Conservation (phyloP, 2,797 vertebrate genomes). For the Alectoris magna region DNA sequence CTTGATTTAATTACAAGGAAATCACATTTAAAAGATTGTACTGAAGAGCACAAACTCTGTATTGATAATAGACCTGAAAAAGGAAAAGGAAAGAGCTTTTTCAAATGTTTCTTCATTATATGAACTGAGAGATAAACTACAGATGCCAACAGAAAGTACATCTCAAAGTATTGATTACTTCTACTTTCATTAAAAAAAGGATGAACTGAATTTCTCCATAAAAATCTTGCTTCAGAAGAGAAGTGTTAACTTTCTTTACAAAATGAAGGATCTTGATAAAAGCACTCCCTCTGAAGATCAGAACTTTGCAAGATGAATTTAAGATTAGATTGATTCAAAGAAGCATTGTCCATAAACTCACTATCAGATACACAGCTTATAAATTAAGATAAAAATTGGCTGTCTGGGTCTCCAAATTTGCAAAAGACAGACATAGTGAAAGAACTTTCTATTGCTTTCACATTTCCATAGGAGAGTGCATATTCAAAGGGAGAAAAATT, state of each 20-base stretch:
- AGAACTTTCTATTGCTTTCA: not conserved
- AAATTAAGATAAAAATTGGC: slow-evolving; percentile 27
- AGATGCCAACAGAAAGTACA: not conserved
- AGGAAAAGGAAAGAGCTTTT: not conserved
- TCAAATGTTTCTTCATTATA: not conserved
- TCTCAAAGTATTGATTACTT: not conserved
- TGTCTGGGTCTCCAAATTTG: not conserved
- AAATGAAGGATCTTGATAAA: not conserved
- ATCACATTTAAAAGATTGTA: not conserved
- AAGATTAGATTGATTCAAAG: not conserved
- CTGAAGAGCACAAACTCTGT: not conserved
- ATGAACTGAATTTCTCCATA: not conserved
- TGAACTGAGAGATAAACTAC: not conserved
- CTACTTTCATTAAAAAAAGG: not conserved
- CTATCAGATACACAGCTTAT: not conserved
- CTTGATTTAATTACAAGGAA: not conserved
- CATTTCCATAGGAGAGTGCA: not conserved
- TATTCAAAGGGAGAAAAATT: not conserved
- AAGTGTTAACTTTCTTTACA: not conserved
- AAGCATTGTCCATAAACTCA: slow-evolving; percentile 18
- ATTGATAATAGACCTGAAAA: not conserved
- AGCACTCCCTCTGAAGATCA: not conserved
- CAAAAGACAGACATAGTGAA: not conserved
- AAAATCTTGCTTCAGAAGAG: not conserved
- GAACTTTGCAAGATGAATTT: not conserved